Percentiles rank a stretch among this genome's conserved stretches.
phyloP scores from a whole-genome alignment of 2,797 vertebrate species.

The Onychomys leucogaster region DNA sequence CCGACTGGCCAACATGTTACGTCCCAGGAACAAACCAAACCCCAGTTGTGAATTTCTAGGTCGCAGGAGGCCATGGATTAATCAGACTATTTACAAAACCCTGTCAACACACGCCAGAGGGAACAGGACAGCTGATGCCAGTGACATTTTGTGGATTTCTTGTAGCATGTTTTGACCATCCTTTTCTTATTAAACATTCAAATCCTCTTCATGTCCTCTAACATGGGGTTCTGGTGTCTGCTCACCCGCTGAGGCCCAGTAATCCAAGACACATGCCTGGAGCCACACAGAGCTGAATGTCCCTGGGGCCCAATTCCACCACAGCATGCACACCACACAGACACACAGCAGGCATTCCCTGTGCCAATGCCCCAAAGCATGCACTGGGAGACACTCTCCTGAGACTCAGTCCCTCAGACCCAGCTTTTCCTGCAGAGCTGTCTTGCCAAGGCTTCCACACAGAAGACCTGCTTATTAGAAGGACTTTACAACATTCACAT shows the following conservation, averaged over 20 bases:
- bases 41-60: constrained; percentile 50
- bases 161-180: constrained; percentile 46
- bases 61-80: constrained; percentile 56
- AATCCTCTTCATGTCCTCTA: constrained; percentile 65
- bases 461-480: not conserved
- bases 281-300: constrained; percentile 37
- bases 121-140: constrained; percentile 56
- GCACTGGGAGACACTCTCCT: not conserved
- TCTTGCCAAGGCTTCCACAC: not conserved
- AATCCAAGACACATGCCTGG: constrained; percentile 77
- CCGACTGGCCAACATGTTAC: constrained; percentile 14
- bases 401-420: rapidly evolving
- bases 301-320: constrained; percentile 45
- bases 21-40: constrained; percentile 32
- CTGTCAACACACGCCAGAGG: constrained; percentile 72
- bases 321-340: not conserved
- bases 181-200: constrained; percentile 80
- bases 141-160: constrained; percentile 68
- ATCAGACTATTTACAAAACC: constrained; percentile 72
- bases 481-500: not conserved
- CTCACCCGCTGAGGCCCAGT: constrained; percentile 65
- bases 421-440: not conserved
- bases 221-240: constrained; percentile 57
- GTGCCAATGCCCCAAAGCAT: not conserved
- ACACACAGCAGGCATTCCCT: not conserved